These are phyloP conservation scores for Sialis fuliginosa DNA, from an alignment of 2,888 invertebrate species.

Conservation along the genomic window DNA sequence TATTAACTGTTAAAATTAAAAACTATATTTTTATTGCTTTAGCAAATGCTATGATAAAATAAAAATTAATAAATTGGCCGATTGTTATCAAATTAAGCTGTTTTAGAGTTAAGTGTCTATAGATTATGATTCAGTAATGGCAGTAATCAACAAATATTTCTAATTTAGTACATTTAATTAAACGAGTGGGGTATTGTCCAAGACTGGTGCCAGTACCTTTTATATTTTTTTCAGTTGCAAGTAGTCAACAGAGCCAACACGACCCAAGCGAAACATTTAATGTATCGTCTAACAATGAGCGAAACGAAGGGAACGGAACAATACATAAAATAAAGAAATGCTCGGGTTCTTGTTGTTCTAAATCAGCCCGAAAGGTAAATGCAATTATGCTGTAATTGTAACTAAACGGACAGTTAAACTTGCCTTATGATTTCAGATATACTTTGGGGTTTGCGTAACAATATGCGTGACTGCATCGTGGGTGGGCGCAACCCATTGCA, in stretches of 20 bases:
- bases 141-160: too few relatives aligned
- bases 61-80: too few relatives aligned
- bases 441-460: constrained; percentile 75
- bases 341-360: constrained; percentile 62
- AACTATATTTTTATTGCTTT: too few relatives aligned
- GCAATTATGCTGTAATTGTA: constrained; percentile 2
- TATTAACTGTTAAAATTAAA: not conserved
- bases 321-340: constrained; percentile 31
- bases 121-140: too few relatives aligned
- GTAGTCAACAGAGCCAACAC: constrained; percentile 38
- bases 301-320: constrained; percentile 16
- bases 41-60: too few relatives aligned
- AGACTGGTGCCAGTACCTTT: too few relatives aligned
- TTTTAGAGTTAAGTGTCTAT: too few relatives aligned
- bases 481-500: constrained; percentile 85
- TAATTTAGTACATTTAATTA: too few relatives aligned
- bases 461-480: constrained; percentile 74
- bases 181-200: too few relatives aligned
- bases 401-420: not conserved
- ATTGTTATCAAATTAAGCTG: too few relatives aligned
- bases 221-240: constrained; percentile 23
- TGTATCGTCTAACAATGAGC: constrained; percentile 7
- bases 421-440: constrained; percentile 42
- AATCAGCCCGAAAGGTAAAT: constrained; percentile 61
- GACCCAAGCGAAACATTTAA: constrained; percentile 11